Conservation (phyloP, 2,113 vertebrate species). For the Poeciliopsis prolifica region DNA sequence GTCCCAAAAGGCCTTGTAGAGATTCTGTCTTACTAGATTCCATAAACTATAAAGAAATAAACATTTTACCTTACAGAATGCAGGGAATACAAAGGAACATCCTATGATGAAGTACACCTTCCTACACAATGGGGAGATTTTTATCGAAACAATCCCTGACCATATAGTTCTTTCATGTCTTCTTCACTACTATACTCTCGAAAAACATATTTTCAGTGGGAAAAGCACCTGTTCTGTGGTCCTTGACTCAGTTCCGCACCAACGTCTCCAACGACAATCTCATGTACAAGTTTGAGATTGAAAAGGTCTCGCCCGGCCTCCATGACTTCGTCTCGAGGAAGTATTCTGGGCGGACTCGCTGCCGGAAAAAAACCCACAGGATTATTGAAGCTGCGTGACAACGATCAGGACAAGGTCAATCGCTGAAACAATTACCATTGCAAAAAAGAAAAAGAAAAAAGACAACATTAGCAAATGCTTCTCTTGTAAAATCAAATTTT, state of each 20-base stretch:
- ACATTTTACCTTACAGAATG: neutral
- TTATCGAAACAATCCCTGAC: too few species aligned
- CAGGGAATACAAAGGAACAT: neutral
- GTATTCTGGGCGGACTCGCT: constrained; percentile 88
- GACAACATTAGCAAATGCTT: neutral
- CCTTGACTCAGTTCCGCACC: constrained; percentile 79
- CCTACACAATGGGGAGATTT: too few species aligned
- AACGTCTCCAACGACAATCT: constrained; percentile 88
- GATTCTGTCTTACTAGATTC: constrained; percentile 83
- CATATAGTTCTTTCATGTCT: neutral
- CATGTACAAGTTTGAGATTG: constrained; percentile 88
- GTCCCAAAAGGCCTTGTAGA: constrained; percentile 95
- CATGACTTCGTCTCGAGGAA: constrained; percentile 90
- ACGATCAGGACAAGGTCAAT: neutral
- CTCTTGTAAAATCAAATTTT: neutral
- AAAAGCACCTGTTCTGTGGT: constrained; percentile 84
- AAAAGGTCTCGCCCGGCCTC: constrained; percentile 84
- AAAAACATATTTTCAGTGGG: neutral
- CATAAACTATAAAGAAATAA: constrained; percentile 78
- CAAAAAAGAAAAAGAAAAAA: too few species aligned
- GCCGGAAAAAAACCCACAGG: constrained; percentile 33
- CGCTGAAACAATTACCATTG: neutral
- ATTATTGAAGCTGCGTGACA: neutral
- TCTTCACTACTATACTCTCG: neutral
- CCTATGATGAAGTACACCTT: too few species aligned